Conservation (phyloP, 2,113 vertebrate genomes). For the Cardinalis cardinalis region DNA sequence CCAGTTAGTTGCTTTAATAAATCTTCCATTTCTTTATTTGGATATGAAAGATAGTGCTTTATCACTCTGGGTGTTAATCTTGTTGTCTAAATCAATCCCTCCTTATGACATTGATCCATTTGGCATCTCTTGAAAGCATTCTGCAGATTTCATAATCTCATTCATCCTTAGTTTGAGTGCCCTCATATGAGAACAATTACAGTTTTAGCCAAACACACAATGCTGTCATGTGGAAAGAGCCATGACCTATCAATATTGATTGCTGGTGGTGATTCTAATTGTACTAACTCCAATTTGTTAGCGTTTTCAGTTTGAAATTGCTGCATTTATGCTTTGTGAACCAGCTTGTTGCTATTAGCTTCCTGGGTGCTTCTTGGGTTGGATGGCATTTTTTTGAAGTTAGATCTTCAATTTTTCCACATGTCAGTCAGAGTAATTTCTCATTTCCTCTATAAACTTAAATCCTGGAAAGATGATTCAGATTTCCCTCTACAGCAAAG, state of each 20-base stretch:
- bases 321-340: not conserved
- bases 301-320: not conserved
- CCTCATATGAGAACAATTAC: constrained; percentile 35
- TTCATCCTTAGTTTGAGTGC: constrained; percentile 1
- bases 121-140: constrained; percentile 19
- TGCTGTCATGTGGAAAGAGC: not conserved
- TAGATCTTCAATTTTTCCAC: not conserved
- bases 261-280: not conserved
- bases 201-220: constrained; percentile 4
- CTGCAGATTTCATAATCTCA: not conserved
- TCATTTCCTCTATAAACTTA: not conserved
- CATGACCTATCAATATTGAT: not conserved
- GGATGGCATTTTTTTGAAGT: not conserved
- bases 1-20: not conserved
- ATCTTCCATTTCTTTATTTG: not conserved
- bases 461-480: not conserved
- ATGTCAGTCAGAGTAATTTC: not conserved
- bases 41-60: not conserved
- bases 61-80: not conserved
- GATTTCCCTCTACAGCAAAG: not conserved
- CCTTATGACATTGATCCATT: not conserved
- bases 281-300: not conserved
- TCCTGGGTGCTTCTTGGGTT: not conserved
- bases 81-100: constrained; percentile 6
- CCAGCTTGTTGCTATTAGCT: not conserved